Base-by-base conservation (phyloP, 1,140 invertebrate genomes). In the Lucilia sericata region DNA sequence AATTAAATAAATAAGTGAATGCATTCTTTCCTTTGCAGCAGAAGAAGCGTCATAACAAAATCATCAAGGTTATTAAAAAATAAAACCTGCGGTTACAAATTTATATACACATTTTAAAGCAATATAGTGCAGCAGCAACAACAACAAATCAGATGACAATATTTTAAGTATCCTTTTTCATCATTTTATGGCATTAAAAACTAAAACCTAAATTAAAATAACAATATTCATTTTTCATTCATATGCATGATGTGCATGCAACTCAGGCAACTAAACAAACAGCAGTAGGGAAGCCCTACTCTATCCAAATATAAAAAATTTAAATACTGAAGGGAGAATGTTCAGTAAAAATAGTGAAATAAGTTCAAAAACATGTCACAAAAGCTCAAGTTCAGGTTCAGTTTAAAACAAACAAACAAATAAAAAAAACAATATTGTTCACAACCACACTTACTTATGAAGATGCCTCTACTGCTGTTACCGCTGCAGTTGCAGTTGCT, bases 91-190 rank as follows among this genome's bases (percentile, higher is more conserved):
- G 65, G 65, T 70, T 70, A 70, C 55, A 60, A 60, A 17, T 17
- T 60, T 60, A 8, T 42, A 8, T 42, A n/a, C n/a, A n/a, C n/a
- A 8, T 42, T 14, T 17, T 0, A 70, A 70, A 25, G 25, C 25
- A 30, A 30, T 30, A 30, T 30, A 30, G 25, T 30, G 25, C 25
- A 30, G 25, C 25, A n/a, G n/a, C n/a, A 2, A 21, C 60, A 70
- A 55, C 51, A 70, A 70, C 65, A 70, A 70, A 70, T 70, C 65
- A 70, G 65, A 70, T 70, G 65, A 70, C 65, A 70, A 70, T n/a
- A 70, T 12, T 70, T 70, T 70, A 70, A 70, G 65, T 70, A 70
- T 70, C 65, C 19, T 70, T 70, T 70, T 70, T 70, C 65, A 70
- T 42, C 42, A n/a, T 55, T 55, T 55, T 55, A 8, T 42, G 55